Conservation (phyloP, 2,797 vertebrate genomes). For the Vespertilio murinus region DNA sequence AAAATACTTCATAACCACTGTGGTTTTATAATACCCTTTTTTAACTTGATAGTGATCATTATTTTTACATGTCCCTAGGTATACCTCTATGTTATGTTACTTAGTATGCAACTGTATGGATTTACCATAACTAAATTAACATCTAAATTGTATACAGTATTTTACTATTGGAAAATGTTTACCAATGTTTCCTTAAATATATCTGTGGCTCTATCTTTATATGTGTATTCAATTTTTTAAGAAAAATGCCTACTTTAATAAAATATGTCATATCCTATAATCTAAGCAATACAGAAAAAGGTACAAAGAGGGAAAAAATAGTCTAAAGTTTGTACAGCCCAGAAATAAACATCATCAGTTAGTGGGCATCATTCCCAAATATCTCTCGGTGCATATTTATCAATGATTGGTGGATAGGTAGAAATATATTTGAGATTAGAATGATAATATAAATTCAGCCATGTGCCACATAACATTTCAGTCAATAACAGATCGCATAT, state of each 20-base stretch:
- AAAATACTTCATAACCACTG: neutral
- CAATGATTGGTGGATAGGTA: neutral
- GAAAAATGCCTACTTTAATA: neutral
- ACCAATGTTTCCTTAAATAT: neutral
- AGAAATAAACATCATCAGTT: slow-evolving; percentile 1
- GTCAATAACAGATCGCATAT: neutral
- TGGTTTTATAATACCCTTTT: neutral
- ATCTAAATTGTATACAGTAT: neutral
- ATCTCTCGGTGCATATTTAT: neutral
- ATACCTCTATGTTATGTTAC: neutral
- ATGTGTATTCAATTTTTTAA: neutral
- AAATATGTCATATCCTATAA: neutral
- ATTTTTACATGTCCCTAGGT: neutral
- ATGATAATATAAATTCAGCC: neutral
- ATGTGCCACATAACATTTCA: neutral
- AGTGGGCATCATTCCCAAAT: neutral
- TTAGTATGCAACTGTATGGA: neutral
- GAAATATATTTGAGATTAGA: neutral
- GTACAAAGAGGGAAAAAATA: neutral
- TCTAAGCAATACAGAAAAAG: neutral
- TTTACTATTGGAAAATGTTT: neutral
- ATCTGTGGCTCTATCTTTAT: neutral
- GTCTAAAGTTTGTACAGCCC: neutral
- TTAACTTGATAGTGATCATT: neutral
- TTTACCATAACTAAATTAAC: neutral